These are phyloP conservation scores for Bostrychus sinensis DNA, from an alignment of 2,113 vertebrate species.

Conservation along the genomic window DNA sequence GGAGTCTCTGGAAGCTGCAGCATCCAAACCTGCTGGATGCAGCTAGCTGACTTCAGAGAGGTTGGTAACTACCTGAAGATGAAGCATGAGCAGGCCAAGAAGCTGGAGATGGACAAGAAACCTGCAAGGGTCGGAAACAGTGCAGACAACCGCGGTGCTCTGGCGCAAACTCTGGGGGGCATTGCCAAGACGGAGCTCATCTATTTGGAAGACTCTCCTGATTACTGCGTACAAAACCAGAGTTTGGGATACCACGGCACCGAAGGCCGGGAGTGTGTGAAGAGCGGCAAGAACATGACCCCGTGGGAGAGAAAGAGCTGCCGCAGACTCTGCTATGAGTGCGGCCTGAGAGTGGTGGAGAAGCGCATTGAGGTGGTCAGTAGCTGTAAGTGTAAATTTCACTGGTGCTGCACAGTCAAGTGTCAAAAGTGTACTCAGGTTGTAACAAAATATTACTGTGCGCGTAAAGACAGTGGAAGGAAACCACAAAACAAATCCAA, in stretches of 20 bases:
- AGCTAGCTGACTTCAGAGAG: slow-evolving; percentile 90
- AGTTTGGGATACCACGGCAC: slow-evolving; percentile 89
- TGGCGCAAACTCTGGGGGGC: slow-evolving; percentile 81
- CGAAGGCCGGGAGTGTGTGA: slow-evolving; percentile 92
- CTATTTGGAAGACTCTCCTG: slow-evolving; percentile 92
- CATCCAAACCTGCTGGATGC: slow-evolving; percentile 96
- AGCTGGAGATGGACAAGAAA: slow-evolving; percentile 92
- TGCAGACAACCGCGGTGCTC: slow-evolving; percentile 85
- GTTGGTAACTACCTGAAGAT: slow-evolving; percentile 90
- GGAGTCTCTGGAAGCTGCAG: slow-evolving; percentile 97
- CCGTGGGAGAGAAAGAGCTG: slow-evolving; percentile 88
- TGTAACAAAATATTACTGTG: slow-evolving; percentile 89
- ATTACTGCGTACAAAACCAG: slow-evolving; percentile 90
- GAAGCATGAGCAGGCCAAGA: slow-evolving; percentile 88
- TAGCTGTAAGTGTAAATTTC: slow-evolving; percentile 96
- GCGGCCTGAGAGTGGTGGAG: slow-evolving; percentile 87
- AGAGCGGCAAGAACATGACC: slow-evolving; percentile 78
- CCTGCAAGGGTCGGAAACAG: slow-evolving; percentile 87
- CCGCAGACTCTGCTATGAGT: slow-evolving; percentile 87
- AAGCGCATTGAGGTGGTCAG: slow-evolving; percentile 81
- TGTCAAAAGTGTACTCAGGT: slow-evolving; percentile 89
- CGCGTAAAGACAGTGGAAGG: slow-evolving; percentile 52
- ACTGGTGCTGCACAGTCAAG: slow-evolving; percentile 95
- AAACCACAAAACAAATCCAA: slow-evolving; percentile 69
- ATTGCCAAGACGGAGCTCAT: slow-evolving; percentile 84